These are phyloP conservation scores for Plestiodon gilberti DNA, from an alignment of 2,113 vertebrate species.

Conservation along the genomic window DNA sequence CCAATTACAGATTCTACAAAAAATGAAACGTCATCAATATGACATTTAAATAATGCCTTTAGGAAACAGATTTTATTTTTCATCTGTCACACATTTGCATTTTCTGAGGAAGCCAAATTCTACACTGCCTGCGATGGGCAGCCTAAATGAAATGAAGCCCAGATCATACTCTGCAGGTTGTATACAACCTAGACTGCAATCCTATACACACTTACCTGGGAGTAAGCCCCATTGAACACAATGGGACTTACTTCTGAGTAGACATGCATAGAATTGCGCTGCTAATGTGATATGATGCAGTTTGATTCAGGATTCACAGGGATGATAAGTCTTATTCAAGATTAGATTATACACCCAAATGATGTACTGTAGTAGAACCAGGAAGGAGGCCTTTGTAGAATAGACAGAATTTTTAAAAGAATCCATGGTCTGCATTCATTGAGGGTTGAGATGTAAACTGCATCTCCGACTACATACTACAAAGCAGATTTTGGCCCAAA, in stretches of 20 bases:
- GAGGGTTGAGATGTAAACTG: background rate
- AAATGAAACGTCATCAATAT: background rate
- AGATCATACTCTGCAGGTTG: background rate
- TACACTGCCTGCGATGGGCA: too few relatives aligned
- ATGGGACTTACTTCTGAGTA: too few relatives aligned
- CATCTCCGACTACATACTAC: background rate
- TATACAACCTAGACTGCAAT: background rate
- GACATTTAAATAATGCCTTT: background rate
- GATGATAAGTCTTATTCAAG: background rate
- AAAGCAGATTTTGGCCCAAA: background rate
- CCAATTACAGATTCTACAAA: background rate
- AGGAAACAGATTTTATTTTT: background rate
- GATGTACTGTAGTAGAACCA: background rate
- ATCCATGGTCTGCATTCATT: background rate
- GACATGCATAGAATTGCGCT: background rate
- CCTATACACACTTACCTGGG: too few relatives aligned
- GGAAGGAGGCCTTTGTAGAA: background rate
- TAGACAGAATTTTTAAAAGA: background rate
- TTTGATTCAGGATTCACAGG: background rate
- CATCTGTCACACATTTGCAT: background rate
- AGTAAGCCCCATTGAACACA: too few relatives aligned
- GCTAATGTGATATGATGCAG: background rate
- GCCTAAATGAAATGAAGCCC: background rate
- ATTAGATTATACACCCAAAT: background rate
- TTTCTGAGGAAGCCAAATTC: background rate